Evolutionary conservation across 92 coral and sea anemone genomes (phyloP).

Genomic region (Phymanthus crucifer): DNA sequence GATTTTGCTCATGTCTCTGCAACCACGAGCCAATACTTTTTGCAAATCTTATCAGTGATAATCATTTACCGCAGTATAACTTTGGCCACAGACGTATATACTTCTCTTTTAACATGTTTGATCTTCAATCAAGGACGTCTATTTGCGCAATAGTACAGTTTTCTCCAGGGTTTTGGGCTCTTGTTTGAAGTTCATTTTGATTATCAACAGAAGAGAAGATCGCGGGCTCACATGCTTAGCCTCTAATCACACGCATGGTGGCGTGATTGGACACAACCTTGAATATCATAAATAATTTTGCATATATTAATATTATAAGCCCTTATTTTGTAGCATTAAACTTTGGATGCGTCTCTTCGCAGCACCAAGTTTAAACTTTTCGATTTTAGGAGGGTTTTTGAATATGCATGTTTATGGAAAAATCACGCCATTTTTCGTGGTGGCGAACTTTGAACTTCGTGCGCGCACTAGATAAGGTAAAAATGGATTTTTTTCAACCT

Average conservation of each 20-base stretch:
- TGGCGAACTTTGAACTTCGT: background rate
- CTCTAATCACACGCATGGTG: background rate
- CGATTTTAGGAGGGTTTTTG: background rate
- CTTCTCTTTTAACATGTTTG: background rate
- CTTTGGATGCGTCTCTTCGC: background rate
- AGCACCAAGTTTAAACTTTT: background rate
- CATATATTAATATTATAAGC: background rate
- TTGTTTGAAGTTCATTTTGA: background rate
- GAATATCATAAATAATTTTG: background rate
- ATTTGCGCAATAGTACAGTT: background rate
- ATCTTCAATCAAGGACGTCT: background rate
- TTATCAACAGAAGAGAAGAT: background rate
- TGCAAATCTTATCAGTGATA: background rate
- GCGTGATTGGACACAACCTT: conserved; percentile 1
- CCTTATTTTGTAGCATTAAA: background rate
- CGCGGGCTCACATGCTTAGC: conserved; percentile 2
- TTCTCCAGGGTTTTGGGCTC: background rate
- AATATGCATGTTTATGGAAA: background rate
- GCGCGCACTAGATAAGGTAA: too few relatives aligned
- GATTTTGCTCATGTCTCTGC: background rate
- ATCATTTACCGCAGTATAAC: background rate
- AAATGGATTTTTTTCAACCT: too few relatives aligned
- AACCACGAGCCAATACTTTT: background rate
- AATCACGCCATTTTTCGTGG: background rate
- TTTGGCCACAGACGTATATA: background rate